Conservation (phyloP, 2,797 vertebrate species). For the Acipenser ruthenus region DNA sequence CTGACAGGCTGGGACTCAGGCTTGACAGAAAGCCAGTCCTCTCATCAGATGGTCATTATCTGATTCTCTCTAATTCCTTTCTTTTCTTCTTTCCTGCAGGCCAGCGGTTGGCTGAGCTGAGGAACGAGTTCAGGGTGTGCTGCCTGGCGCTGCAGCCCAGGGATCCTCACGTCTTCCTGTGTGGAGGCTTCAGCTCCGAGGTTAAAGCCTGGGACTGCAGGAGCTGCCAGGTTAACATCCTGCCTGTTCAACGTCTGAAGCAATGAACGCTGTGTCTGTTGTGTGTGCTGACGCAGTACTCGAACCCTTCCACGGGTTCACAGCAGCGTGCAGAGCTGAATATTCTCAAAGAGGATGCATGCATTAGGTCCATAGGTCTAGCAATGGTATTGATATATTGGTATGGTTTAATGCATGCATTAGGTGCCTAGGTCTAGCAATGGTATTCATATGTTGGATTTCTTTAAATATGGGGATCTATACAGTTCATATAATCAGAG, state of each 20-base stretch:
- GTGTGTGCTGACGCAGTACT: too few relatives aligned
- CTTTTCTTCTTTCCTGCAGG: conserved; percentile 51
- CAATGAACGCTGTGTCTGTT: too few relatives aligned
- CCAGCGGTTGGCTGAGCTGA: conserved; percentile 60
- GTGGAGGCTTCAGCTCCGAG: conserved; percentile 80
- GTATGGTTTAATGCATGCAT: too few relatives aligned
- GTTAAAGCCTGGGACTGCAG: conserved; percentile 89
- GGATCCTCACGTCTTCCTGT: conserved; percentile 72
- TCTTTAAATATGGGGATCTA: too few relatives aligned
- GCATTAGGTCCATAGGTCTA: too few relatives aligned
- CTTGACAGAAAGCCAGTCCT: neutral
- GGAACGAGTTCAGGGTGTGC: conserved; percentile 76
- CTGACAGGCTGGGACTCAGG: neutral
- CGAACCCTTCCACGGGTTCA: too few relatives aligned
- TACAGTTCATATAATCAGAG: too few relatives aligned
- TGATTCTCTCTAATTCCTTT: conserved; percentile 1
- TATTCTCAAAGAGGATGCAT: too few relatives aligned
- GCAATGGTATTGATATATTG: too few relatives aligned
- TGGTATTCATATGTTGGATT: too few relatives aligned
- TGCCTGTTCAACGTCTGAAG: neutral
- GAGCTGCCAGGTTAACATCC: conserved; percentile 64
- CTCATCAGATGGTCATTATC: conserved; percentile 1
- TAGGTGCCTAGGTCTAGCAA: too few relatives aligned
- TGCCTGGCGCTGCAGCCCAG: conserved; percentile 66
- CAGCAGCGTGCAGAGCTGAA: too few relatives aligned